phyloP scores from a whole-genome alignment of 2,113 vertebrate genomes.

The Pantherophis guttatus region DNA sequence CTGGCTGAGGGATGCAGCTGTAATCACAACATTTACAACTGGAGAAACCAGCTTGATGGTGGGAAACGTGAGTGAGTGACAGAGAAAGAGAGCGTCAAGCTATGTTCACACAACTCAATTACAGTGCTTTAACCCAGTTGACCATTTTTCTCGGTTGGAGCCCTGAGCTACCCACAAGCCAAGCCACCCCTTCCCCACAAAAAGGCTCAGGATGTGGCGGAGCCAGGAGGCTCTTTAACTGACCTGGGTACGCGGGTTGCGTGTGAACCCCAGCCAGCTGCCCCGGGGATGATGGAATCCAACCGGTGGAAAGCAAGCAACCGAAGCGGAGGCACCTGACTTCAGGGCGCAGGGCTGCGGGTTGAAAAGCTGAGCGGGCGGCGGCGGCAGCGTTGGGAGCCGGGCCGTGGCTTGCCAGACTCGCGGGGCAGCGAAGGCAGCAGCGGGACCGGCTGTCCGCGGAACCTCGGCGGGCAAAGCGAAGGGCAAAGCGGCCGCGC shows the following conservation, averaged over 20 bases:
- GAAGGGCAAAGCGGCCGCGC: constrained; percentile 4
- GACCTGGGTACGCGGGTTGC: neutral
- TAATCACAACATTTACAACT: neutral
- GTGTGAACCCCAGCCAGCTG: neutral
- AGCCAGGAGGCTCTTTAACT: neutral
- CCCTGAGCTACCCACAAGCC: neutral
- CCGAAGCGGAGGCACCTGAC: neutral
- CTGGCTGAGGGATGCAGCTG: neutral
- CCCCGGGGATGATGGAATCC: neutral
- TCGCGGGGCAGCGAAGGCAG: neutral
- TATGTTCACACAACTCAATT: neutral
- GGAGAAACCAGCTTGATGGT: neutral
- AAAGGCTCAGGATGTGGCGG: neutral
- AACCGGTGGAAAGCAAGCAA: neutral
- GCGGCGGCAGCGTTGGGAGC: neutral
- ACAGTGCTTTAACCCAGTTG: neutral
- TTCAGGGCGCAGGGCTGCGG: neutral
- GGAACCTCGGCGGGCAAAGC: neutral
- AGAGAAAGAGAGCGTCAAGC: neutral
- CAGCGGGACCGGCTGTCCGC: neutral
- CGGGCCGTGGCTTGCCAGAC: neutral
- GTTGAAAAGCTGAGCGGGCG: neutral
- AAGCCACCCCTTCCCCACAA: neutral
- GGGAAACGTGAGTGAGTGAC: neutral
- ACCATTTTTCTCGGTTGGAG: neutral